These are phyloP conservation scores for Enteromius anoplus DNA, from an alignment of 2,797 vertebrate species.

Conservation along the genomic window DNA sequence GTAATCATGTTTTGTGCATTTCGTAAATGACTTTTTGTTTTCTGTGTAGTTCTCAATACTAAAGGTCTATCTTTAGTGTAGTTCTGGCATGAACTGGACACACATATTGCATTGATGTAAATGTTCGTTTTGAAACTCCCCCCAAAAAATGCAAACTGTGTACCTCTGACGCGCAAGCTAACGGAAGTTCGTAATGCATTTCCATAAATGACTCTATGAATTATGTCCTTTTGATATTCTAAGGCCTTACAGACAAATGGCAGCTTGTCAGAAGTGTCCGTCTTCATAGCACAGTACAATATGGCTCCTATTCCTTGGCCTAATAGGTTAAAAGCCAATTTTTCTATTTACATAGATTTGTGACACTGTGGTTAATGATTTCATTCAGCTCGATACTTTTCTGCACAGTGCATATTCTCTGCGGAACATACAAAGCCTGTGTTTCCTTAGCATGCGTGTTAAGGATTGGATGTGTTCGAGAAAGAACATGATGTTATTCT, in stretches of 20 bases:
- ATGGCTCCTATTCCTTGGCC: conserved; percentile 45
- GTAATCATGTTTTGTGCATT: neutral
- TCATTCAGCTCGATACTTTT: conserved; percentile 60
- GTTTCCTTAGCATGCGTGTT: conserved; percentile 66
- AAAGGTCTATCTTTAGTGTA: conserved; percentile 8
- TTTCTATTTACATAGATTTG: conserved; percentile 59
- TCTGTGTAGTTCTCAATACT: conserved; percentile 17
- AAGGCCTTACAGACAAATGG: conserved; percentile 49
- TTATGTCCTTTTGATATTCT: conserved; percentile 44
- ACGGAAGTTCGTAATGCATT: conserved; percentile 49
- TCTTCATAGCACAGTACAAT: conserved; percentile 39
- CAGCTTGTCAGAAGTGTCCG: conserved; percentile 45
- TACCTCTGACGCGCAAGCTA: conserved; percentile 27
- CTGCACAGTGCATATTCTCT: conserved; percentile 38
- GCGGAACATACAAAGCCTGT: conserved; percentile 38
- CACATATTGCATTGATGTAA: conserved; percentile 26
- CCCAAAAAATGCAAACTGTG: neutral
- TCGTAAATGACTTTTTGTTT: neutral
- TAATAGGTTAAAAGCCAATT: conserved; percentile 44
- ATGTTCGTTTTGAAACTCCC: neutral
- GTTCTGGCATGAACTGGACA: neutral
- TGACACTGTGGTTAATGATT: conserved; percentile 63
- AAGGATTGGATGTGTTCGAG: conserved; percentile 69
- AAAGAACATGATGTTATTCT: conserved; percentile 77
- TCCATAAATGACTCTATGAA: conserved; percentile 51